Evolutionary conservation across 2,113 vertebrate species (phyloP).

Genomic region (Hippotragus niger): DNA sequence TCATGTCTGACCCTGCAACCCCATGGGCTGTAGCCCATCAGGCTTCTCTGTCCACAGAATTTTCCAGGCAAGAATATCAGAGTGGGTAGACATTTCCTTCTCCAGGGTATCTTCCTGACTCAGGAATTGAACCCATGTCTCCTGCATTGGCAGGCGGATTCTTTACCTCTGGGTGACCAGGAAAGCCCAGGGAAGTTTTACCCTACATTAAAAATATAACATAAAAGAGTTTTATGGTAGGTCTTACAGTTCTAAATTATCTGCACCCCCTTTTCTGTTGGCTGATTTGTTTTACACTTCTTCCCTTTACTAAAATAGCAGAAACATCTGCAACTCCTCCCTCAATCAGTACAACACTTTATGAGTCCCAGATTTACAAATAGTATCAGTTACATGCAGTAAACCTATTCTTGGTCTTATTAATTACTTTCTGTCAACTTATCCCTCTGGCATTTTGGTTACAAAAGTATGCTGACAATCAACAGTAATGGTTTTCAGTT

Average conservation of each 20-base stretch:
- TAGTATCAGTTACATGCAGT: slow-evolving; percentile 78
- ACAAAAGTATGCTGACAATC: slow-evolving; percentile 73
- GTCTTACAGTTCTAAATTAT: neutral
- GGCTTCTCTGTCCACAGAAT: neutral
- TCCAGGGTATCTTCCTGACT: neutral
- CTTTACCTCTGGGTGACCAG: neutral
- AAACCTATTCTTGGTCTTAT: slow-evolving; percentile 76
- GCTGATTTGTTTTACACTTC: slow-evolving; percentile 43
- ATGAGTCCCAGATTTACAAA: slow-evolving; percentile 80
- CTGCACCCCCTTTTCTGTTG: slow-evolving; percentile 19
- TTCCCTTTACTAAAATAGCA: slow-evolving; percentile 71
- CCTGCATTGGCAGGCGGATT: neutral
- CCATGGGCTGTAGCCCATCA: neutral
- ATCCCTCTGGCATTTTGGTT: slow-evolving; percentile 71
- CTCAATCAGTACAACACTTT: slow-evolving; percentile 69
- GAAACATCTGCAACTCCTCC: slow-evolving; percentile 74
- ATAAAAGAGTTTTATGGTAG: slow-evolving; percentile 18
- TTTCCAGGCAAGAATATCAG: neutral
- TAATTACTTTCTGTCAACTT: slow-evolving; percentile 82
- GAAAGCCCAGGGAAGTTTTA: neutral
- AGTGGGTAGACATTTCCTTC: neutral
- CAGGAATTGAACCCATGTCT: neutral
- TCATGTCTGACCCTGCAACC: neutral
- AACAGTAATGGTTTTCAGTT: slow-evolving; percentile 72
- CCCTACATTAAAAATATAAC: neutral